A percentile compares a stretch with the other conserved stretches of the same genome.
Evolutionary conservation across 1,140 invertebrate species (phyloP).

Genomic region (Heterodera carotae): DNA sequence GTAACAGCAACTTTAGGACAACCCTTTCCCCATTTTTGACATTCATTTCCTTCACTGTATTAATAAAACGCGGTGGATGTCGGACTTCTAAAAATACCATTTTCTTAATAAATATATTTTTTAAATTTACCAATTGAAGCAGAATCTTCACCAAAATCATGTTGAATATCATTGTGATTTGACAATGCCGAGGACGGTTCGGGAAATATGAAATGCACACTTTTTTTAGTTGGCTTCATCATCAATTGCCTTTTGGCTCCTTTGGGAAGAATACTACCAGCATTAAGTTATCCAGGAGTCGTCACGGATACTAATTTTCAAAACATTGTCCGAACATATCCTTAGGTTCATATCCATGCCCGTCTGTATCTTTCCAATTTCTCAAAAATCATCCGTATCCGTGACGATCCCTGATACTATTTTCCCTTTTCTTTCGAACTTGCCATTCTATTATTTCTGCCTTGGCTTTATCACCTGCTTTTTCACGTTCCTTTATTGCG

Average conservation of each 20-base stretch:
- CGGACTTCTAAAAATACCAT: not conserved
- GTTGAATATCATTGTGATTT: too few species aligned
- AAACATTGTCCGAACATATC: too few species aligned
- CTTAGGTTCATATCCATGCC: too few species aligned
- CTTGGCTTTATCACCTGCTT: slow-evolving; percentile 12
- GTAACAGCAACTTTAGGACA: not conserved
- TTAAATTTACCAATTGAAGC: not conserved
- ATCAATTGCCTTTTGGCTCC: not conserved
- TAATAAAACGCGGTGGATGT: not conserved
- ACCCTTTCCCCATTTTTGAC: slow-evolving; percentile 17
- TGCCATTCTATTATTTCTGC: too few species aligned
- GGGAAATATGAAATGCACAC: not conserved
- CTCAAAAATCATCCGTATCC: too few species aligned
- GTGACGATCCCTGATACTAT: too few species aligned
- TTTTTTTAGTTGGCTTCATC: slow-evolving; percentile 3
- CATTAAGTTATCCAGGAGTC: too few species aligned
- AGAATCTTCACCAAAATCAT: not conserved
- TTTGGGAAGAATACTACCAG: not conserved
- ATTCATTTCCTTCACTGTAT: not conserved
- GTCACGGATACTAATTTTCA: not conserved
- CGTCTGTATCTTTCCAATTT: too few species aligned
- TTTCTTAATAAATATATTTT: too few species aligned
- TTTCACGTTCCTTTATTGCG: too few species aligned
- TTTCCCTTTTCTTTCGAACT: too few species aligned
- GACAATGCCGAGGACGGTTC: not conserved